A percentile compares a stretch with the other conserved stretches of the same genome.
Evolutionary conservation across 2,888 invertebrate species (phyloP).

Genomic region (Gastracanthus pulcherrimus): DNA sequence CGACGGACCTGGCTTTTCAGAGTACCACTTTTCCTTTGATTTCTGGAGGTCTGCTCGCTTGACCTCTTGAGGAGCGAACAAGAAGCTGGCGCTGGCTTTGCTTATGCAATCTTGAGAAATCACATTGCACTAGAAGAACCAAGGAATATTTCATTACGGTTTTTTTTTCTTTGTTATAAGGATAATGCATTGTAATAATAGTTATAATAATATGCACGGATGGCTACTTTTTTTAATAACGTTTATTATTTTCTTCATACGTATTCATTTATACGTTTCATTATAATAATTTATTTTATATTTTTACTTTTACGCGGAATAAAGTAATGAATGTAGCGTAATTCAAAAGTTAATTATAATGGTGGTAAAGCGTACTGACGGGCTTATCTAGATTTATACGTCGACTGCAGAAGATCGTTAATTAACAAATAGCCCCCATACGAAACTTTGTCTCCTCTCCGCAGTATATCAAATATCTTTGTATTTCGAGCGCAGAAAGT

Average conservation of each 20-base stretch:
- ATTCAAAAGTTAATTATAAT: not conserved
- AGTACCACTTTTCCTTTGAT: not conserved
- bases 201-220: too few relatives aligned
- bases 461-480: not conserved
- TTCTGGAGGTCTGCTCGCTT: not conserved
- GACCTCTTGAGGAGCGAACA: too few relatives aligned
- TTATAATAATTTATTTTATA: not conserved
- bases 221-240: too few relatives aligned
- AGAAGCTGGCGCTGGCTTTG: too few relatives aligned
- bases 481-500: too few relatives aligned
- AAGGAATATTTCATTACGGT: too few relatives aligned
- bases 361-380: not conserved
- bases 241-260: too few relatives aligned
- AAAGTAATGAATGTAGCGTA: not conserved
- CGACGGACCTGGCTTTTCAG: not conserved
- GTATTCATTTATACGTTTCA: not conserved
- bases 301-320: not conserved
- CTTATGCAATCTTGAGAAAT: too few relatives aligned
- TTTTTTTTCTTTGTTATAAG: too few relatives aligned
- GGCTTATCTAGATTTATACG: not conserved
- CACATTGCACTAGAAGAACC: too few relatives aligned
- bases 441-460: not conserved
- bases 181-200: too few relatives aligned
- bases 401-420: not conserved
- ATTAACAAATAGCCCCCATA: conserved; percentile 15